Base-by-base conservation (phyloP, 2,888 invertebrate species). In the Agonopterix heracliana region DNA sequence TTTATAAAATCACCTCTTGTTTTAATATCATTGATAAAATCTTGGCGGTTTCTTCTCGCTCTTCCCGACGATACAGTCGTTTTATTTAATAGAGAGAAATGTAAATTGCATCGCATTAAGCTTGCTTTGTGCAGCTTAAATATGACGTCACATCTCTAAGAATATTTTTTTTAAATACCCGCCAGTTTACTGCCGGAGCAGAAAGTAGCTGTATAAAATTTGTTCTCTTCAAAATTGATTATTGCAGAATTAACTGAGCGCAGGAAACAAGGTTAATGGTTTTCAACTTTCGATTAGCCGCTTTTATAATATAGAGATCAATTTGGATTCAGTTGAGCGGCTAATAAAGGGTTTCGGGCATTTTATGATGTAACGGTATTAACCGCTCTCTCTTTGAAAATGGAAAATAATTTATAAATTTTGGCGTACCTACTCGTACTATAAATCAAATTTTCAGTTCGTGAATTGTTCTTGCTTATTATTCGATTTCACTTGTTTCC, bases 11-110 rank as follows among this genome's bases (percentile, higher is more conserved):
- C 46, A 56, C 53, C 51, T 50, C 54, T 64, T 56, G 63, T 63
- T 65, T 66, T 63, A 63, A 64, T 62, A 63, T 66, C 61, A 59
- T 10, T 59, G 66, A 69, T 68, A 58, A 56, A 57, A 71, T 71
- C 71, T 62, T 46, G 54, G 52, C 51, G 35, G 52, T 54, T 57
- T 49, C 54, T 58, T 54, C 52, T 26, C 26, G 26, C 26, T 56
- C 51, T 54, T 57, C 54, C 48, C 36, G 47, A 51, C 46, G 60
- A 61, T 61, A 54, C 49, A 59, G 64, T 63, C 56, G 55, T 51
- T 60, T 63, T 60, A 56, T 61, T 59, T 54, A 59, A 61, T 59
- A 52, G 56, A 46, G 34, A 48, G 36, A 47, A 41, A 45, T 36
- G 43, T 44, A 26, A 26, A 26, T 26, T 26, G 26, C 26, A 26